phyloP scores from a whole-genome alignment of 2,888 invertebrate genomes.

The Amphipyra tragopoginis region DNA sequence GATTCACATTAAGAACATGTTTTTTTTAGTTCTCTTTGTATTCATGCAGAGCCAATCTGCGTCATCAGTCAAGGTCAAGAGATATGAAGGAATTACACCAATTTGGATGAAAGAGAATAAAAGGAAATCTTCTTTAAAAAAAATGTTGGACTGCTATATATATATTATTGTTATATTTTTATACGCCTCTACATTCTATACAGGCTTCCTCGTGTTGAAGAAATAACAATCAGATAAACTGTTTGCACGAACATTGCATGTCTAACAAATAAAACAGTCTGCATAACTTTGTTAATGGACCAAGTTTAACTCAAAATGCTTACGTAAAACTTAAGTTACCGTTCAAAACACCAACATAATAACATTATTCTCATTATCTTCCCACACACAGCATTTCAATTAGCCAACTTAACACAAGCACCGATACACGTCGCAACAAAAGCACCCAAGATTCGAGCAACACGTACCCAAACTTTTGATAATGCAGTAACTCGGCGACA shows the following conservation, averaged over 20 bases:
- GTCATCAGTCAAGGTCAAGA: too few species aligned
- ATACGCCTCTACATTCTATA: too few species aligned
- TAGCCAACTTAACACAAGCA: constrained; percentile 10
- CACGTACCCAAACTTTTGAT: constrained; percentile 36
- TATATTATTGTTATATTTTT: too few species aligned
- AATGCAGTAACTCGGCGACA: constrained; percentile 33
- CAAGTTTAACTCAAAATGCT: constrained; percentile 3
- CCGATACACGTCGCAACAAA: constrained; percentile 5
- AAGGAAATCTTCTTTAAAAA: too few species aligned
- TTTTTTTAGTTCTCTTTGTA: too few species aligned
- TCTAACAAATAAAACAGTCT: constrained; percentile 1
- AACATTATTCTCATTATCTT: constrained; percentile 14
- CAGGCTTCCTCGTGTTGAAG: too few species aligned
- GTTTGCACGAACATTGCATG: not conserved
- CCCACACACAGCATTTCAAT: constrained; percentile 15
- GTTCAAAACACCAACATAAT: constrained; percentile 11
- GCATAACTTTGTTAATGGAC: not conserved
- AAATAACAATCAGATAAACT: too few species aligned
- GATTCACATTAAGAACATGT: too few species aligned
- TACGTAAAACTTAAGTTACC: not conserved
- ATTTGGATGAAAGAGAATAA: too few species aligned
- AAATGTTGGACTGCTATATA: too few species aligned
- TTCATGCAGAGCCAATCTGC: too few species aligned
- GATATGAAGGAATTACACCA: too few species aligned
- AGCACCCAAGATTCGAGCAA: constrained; percentile 16